A percentile compares a stretch with the other conserved stretches of the same genome.
Evolutionary conservation across 1,140 invertebrate genomes (phyloP).

Genomic region (Cotesia typhae): DNA sequence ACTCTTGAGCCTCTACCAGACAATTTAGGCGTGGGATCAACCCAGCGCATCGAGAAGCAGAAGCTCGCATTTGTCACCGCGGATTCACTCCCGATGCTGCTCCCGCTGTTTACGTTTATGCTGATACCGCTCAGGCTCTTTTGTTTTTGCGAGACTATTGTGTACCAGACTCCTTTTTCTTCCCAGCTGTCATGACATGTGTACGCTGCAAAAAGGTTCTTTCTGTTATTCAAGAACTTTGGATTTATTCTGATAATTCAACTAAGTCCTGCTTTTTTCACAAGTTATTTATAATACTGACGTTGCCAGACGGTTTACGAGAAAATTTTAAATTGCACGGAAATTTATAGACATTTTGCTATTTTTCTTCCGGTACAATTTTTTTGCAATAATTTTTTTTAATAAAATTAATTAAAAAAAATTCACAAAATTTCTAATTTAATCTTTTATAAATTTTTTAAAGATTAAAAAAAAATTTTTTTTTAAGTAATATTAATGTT

Average conservation of each 20-base stretch:
- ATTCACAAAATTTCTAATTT: too few relatives aligned
- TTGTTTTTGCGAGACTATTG: conserved; percentile 67
- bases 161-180: conserved; percentile 68
- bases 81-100: conserved; percentile 43
- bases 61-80: conserved; percentile 45
- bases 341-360: too few relatives aligned
- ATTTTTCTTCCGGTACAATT: too few relatives aligned
- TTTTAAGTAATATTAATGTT: too few relatives aligned
- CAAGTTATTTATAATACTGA: too few relatives aligned
- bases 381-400: too few relatives aligned
- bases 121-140: conserved; percentile 18
- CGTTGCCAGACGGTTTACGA: too few relatives aligned
- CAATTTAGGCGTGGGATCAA: conserved; percentile 38
- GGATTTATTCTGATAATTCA: background rate
- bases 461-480: too few relatives aligned
- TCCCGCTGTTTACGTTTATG: background rate
- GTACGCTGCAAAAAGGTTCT: conserved; percentile 58
- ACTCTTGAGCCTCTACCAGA: conserved; percentile 42
- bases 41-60: conserved; percentile 59
- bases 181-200: conserved; percentile 72
- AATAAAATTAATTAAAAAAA: too few relatives aligned
- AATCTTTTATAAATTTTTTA: too few relatives aligned
- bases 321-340: too few relatives aligned
- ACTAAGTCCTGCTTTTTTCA: background rate
- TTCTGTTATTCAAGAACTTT: background rate